These are phyloP conservation scores for Paratilapia polleni DNA, from an alignment of 2,113 vertebrate species.

Conservation along the genomic window DNA sequence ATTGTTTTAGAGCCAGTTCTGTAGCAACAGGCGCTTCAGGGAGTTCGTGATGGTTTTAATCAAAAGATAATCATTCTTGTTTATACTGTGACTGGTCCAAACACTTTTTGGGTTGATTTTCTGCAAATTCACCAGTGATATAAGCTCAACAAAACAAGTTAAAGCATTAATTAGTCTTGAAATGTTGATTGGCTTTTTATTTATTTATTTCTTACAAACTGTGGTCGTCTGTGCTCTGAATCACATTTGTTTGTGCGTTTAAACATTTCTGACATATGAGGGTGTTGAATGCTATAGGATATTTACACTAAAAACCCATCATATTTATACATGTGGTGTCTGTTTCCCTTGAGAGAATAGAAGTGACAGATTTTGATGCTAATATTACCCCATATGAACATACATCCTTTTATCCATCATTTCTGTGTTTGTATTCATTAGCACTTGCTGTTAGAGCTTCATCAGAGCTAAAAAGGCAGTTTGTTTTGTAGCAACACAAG, in stretches of 20 bases:
- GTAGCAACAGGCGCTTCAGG: not conserved
- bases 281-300: conserved; percentile 37
- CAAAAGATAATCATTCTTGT: not conserved
- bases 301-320: conserved; percentile 50
- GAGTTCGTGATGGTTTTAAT: conserved; percentile 5
- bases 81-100: not conserved
- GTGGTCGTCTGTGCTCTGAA: not conserved
- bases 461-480: conserved; percentile 68
- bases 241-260: conserved; percentile 8
- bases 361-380: conserved; percentile 59
- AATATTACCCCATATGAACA: conserved; percentile 68
- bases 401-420: conserved; percentile 53
- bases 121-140: not conserved
- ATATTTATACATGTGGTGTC: conserved; percentile 26
- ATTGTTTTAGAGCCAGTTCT: conserved; percentile 26
- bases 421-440: conserved; percentile 74
- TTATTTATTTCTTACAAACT: conserved; percentile 16
- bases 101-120: not conserved
- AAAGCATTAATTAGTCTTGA: conserved; percentile 38
- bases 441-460: conserved; percentile 57
- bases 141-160: not conserved
- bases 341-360: conserved; percentile 47
- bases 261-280: conserved; percentile 42
- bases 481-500: conserved; percentile 65
- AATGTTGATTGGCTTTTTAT: conserved; percentile 26